Percentiles rank a stretch among this genome's conserved stretches.
phyloP scores from a whole-genome alignment of 2,797 vertebrate genomes.

The Gobionotothen gibberifrons region DNA sequence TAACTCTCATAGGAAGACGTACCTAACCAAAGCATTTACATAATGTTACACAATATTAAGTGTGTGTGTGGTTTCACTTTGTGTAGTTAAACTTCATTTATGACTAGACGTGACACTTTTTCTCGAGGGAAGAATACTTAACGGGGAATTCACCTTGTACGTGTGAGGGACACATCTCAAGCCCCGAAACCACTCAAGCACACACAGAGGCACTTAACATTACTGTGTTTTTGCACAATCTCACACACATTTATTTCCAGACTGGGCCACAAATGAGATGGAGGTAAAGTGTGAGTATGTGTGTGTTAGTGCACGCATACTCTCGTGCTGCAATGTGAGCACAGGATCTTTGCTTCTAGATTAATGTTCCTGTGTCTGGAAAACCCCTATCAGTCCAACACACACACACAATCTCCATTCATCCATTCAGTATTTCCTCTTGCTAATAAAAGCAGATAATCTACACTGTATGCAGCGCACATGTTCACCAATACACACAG shows the following conservation, averaged over 20 bases:
- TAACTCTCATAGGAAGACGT: conserved; percentile 12
- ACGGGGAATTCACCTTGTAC: conserved; percentile 73
- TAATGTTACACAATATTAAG: conserved; percentile 39
- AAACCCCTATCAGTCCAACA: conserved; percentile 79
- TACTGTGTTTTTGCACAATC: conserved; percentile 47
- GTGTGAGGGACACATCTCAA: conserved; percentile 32
- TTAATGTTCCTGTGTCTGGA: conserved; percentile 77
- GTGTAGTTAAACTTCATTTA: conserved; percentile 34
- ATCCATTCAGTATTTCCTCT: conserved; percentile 72
- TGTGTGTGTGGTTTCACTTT: conserved; percentile 39
- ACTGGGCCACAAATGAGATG: conserved; percentile 49
- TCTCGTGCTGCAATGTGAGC: conserved; percentile 60
- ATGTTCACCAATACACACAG: conserved; percentile 55
- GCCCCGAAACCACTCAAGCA: conserved; percentile 38
- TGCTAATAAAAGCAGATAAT: conserved; percentile 73
- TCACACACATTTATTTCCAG: conserved; percentile 66
- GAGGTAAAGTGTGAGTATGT: background rate
- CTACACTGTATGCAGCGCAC: conserved; percentile 37
- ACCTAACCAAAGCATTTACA: conserved; percentile 31
- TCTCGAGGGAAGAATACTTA: conserved; percentile 35
- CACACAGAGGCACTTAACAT: conserved; percentile 12
- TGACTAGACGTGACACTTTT: conserved; percentile 44
- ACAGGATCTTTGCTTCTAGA: conserved; percentile 70
- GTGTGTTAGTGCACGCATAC: conserved; percentile 16
- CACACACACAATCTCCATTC: conserved; percentile 52